Percentiles rank a stretch among this genome's conserved stretches.
These are phyloP conservation scores for Acanthiza pusilla DNA, from an alignment of 2,797 vertebrate species.

Conservation along the genomic window DNA sequence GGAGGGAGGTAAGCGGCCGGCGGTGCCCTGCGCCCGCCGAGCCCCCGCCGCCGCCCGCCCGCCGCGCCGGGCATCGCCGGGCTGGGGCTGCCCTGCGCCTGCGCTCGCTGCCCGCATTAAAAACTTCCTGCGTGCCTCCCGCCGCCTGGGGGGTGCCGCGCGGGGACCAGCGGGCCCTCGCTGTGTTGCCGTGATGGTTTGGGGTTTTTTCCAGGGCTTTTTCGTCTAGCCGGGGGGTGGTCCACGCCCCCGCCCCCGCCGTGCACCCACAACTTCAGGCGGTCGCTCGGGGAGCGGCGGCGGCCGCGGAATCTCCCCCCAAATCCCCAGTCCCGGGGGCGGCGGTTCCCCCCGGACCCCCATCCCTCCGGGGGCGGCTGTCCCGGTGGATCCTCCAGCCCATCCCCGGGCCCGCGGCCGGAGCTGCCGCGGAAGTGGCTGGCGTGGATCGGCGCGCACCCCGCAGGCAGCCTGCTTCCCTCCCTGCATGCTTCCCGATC, in stretches of 20 bases:
- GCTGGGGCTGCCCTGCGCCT: conserved; percentile 70
- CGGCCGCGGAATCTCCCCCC: background rate
- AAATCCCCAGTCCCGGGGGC: background rate
- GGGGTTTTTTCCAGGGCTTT: rapidly evolving
- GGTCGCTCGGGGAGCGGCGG: background rate
- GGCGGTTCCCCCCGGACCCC: background rate
- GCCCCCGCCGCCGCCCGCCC: background rate
- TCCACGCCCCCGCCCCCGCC: background rate
- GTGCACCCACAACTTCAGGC: background rate
- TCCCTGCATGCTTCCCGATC: background rate
- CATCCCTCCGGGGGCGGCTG: background rate
- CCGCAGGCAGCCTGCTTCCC: background rate
- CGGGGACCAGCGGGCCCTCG: background rate
- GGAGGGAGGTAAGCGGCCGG: conserved; percentile 32
- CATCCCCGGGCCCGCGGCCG: background rate
- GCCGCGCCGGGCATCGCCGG: background rate
- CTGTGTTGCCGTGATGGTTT: background rate
- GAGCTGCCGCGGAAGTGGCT: background rate
- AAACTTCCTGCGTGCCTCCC: conserved; percentile 70
- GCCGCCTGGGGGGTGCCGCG: conserved; percentile 35
- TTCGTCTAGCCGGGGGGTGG: background rate
- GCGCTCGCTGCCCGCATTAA: conserved; percentile 65
- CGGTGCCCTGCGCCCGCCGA: background rate
- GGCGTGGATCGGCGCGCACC: background rate
- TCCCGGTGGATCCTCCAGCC: background rate